phyloP scores from a whole-genome alignment of 2,113 vertebrate species.

The Isurus oxyrinchus region DNA sequence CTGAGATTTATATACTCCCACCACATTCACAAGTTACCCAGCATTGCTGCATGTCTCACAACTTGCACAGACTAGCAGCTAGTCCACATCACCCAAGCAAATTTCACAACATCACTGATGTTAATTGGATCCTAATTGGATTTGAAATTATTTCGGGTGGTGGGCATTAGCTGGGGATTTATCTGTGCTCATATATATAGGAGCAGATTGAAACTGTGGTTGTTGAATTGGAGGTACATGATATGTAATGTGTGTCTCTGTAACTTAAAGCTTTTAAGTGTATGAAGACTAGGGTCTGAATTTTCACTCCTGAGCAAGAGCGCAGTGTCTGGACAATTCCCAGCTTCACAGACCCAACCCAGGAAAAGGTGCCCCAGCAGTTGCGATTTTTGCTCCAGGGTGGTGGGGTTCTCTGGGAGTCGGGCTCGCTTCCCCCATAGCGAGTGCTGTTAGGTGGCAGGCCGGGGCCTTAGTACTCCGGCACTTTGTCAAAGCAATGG shows the following conservation, averaged over 20 bases:
- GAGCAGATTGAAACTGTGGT: neutral
- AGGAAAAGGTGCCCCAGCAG: too few relatives aligned
- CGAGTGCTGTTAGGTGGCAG: too few relatives aligned
- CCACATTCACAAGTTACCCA: neutral
- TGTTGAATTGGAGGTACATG: neutral
- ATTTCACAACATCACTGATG: neutral
- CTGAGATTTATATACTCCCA: neutral
- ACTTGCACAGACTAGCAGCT: neutral
- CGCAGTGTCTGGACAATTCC: too few relatives aligned
- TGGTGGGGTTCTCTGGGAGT: too few relatives aligned
- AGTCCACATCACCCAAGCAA: neutral
- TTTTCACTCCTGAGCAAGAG: neutral
- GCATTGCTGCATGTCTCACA: neutral
- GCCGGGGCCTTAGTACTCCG: too few relatives aligned
- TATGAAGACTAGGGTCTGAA: neutral
- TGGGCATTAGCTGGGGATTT: neutral
- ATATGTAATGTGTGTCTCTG: neutral
- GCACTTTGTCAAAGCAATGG: too few relatives aligned
- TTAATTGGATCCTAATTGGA: neutral
- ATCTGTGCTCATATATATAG: neutral
- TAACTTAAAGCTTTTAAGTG: neutral
- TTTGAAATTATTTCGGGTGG: neutral
- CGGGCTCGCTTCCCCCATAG: too few relatives aligned
- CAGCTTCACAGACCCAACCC: too few relatives aligned
- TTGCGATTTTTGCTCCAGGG: too few relatives aligned